Conservation (phyloP, 2,888 invertebrate species). For the Amiota mariae region DNA sequence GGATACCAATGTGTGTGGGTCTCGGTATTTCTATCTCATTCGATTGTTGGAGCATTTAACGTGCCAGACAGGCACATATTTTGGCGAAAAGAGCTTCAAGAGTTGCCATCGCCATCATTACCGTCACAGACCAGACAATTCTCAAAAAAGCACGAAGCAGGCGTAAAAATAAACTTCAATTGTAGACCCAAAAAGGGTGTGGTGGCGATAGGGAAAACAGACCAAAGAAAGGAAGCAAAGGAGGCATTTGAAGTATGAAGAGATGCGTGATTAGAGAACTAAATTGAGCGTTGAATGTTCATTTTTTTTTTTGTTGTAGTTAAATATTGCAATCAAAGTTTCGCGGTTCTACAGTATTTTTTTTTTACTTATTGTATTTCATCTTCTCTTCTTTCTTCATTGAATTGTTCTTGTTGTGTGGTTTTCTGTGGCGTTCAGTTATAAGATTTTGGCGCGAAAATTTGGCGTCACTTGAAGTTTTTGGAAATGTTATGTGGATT, state of each 20-base stretch:
- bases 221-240: conserved; percentile 27
- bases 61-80: conserved; percentile 61
- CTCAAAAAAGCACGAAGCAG: not conserved
- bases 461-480: conserved; percentile 52
- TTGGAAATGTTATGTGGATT: not conserved
- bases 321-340: conserved; percentile 28
- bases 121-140: conserved; percentile 27
- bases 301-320: conserved; percentile 12
- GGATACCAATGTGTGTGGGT: conserved; percentile 30
- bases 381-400: conserved; percentile 26
- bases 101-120: not conserved
- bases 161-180: conserved; percentile 27
- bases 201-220: conserved; percentile 21
- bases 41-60: conserved; percentile 52
- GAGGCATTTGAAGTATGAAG: conserved; percentile 54
- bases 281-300: conserved; percentile 55
- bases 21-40: no score
- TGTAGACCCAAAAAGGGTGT: conserved; percentile 1
- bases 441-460: conserved; percentile 58
- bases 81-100: conserved; percentile 60
- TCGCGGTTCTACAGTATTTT: no score
- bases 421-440: conserved; percentile 36
- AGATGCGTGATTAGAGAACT: conserved; percentile 64
- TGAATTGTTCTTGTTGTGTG: conserved; percentile 43
- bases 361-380: conserved; percentile 41